These are phyloP conservation scores for Linnaemya vulpina DNA, from an alignment of 2,888 invertebrate genomes.

Conservation along the genomic window DNA sequence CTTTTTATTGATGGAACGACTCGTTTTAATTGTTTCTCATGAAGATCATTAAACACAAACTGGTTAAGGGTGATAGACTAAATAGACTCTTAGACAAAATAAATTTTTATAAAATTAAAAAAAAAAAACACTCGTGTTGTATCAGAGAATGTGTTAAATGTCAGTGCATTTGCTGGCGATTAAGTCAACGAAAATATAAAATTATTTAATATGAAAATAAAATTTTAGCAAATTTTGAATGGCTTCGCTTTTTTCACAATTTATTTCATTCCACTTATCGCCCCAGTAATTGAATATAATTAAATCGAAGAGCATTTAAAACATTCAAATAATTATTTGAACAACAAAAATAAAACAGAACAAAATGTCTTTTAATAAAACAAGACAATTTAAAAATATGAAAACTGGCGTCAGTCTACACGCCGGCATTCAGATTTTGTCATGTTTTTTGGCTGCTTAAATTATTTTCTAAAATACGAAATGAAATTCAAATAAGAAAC, in stretches of 20 bases:
- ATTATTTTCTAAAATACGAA: background rate
- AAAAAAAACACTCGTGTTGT: background rate
- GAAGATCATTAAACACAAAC: background rate
- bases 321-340: constrained; percentile 22
- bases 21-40: constrained; percentile 19
- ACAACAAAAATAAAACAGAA: background rate
- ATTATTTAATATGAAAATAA: constrained; percentile 29
- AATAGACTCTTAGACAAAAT: background rate
- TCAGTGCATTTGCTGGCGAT: constrained; percentile 39
- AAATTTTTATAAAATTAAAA: background rate
- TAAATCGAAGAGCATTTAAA: constrained; percentile 28
- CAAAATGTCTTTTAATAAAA: background rate
- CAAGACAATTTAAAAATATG: background rate
- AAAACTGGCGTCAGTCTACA: constrained; percentile 17
- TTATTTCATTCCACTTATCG: constrained; percentile 31
- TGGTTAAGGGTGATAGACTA: background rate
- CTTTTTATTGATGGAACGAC: constrained; percentile 16
- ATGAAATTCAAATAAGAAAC: background rate
- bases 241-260: background rate
- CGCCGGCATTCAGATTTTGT: background rate
- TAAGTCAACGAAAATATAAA: constrained; percentile 27
- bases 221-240: constrained; percentile 41
- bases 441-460: background rate
- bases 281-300: constrained; percentile 41
- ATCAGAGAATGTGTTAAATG: constrained; percentile 50